Conservation (phyloP, 2,888 invertebrate genomes). For the Lumbricus terrestris region DNA sequence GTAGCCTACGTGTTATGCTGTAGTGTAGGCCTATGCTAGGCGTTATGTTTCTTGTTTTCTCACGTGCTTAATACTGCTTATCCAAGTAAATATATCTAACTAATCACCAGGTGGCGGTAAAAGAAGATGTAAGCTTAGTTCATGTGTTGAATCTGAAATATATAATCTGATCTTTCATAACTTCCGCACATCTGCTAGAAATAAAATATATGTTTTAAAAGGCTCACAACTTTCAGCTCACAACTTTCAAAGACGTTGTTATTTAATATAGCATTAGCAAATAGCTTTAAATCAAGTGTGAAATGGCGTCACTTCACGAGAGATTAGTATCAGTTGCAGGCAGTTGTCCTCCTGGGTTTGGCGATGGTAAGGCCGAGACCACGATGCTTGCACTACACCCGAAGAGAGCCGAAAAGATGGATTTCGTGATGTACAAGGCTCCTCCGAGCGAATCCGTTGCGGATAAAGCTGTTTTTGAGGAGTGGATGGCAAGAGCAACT, state of each 20-base stretch:
- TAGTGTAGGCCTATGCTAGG: too few relatives aligned
- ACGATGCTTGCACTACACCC: not conserved
- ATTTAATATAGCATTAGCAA: not conserved
- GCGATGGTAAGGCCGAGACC: not conserved
- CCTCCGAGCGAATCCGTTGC: conserved; percentile 40
- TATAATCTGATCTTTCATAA: not conserved
- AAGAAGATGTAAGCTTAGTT: not conserved
- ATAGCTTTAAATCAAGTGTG: not conserved
- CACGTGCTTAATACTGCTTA: too few relatives aligned
- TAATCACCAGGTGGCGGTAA: not conserved
- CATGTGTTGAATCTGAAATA: not conserved
- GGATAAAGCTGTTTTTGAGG: conserved; percentile 58
- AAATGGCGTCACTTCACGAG: conserved; percentile 3
- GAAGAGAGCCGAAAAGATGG: conserved; percentile 58
- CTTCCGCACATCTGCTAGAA: not conserved
- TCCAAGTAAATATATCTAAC: too few relatives aligned
- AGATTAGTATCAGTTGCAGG: not conserved
- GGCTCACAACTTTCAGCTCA: not conserved
- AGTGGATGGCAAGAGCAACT: conserved; percentile 69
- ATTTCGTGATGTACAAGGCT: conserved; percentile 66
- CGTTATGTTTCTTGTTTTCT: too few relatives aligned
- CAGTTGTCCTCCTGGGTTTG: not conserved
- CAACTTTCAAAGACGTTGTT: not conserved
- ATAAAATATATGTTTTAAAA: not conserved
- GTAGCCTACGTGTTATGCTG: too few relatives aligned